A percentile compares a stretch with the other conserved stretches of the same genome.
Conservation (phyloP, 92 coral and sea anemone species). For the Phymanthus crucifer region DNA sequence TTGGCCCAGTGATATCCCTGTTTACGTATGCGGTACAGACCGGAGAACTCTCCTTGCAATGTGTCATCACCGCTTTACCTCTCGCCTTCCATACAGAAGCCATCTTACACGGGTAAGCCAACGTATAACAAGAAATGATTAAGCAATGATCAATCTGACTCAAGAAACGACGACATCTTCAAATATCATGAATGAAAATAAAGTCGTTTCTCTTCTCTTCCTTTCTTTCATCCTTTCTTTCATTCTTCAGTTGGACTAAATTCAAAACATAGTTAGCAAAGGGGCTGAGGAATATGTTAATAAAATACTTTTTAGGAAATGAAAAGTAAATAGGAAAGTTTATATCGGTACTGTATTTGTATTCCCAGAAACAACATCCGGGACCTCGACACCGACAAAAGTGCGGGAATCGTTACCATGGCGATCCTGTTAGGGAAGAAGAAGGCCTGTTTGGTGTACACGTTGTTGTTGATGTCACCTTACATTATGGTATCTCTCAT, state of each 20-base stretch:
- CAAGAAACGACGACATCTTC: background rate
- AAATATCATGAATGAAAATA: no score
- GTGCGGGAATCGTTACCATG: conserved; percentile 68
- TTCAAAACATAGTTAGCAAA: background rate
- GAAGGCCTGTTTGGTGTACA: conserved; percentile 54
- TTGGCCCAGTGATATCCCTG: conserved; percentile 63
- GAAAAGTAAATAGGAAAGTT: background rate
- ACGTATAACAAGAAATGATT: background rate
- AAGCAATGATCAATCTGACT: background rate
- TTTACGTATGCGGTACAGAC: conserved; percentile 58
- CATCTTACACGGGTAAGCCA: conserved; percentile 68
- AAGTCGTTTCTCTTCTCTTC: no score
- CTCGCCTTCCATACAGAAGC: conserved; percentile 68
- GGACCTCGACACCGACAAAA: conserved; percentile 70
- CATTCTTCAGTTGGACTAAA: no score
- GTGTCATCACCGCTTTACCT: conserved; percentile 49
- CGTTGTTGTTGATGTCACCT: conserved; percentile 56
- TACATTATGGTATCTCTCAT: conserved; percentile 41
- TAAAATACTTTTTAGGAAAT: background rate
- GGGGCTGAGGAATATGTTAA: background rate
- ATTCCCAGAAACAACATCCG: conserved; percentile 73
- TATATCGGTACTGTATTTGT: background rate
- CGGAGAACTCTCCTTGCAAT: conserved; percentile 41
- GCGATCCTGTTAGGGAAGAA: conserved; percentile 67
- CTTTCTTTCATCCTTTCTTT: no score